Conservation (phyloP, 2,797 vertebrate species). For the Clarias pachynema region DNA sequence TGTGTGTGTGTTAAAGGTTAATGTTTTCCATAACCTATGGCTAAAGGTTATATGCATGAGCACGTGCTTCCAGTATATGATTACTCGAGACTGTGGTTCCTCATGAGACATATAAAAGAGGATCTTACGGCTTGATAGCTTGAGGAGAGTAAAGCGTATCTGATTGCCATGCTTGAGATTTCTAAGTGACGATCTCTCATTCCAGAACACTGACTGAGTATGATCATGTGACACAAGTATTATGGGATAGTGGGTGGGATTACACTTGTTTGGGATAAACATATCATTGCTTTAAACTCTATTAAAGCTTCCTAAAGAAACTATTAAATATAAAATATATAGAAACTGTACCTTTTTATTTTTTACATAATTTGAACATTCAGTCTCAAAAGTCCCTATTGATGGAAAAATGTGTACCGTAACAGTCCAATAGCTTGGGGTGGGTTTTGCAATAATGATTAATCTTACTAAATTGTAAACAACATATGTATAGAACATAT, state of each 20-base stretch:
- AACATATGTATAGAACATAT: neutral
- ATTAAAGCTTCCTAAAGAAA: neutral
- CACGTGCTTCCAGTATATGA: neutral
- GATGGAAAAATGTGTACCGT: neutral
- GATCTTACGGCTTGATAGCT: neutral
- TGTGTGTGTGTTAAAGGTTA: neutral
- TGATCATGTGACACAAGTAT: constrained; percentile 44
- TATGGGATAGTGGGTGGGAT: constrained; percentile 16
- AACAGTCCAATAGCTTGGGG: neutral
- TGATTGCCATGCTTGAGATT: constrained; percentile 14
- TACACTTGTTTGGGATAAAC: neutral
- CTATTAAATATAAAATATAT: neutral
- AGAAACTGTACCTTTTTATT: neutral
- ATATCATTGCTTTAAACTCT: neutral
- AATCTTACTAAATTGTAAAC: neutral
- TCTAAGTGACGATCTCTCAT: constrained; percentile 13
- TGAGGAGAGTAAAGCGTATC: neutral
- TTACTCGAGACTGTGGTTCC: neutral
- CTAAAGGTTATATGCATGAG: constrained; percentile 9
- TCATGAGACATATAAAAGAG: neutral
- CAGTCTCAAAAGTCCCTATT: neutral
- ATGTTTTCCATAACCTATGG: neutral
- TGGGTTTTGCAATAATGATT: neutral
- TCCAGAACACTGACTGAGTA: constrained; percentile 1
- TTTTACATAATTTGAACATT: neutral